A percentile compares a stretch with the other conserved stretches of the same genome.
phyloP scores from a whole-genome alignment of 2,113 vertebrate species.

The Oreotragus oreotragus region DNA sequence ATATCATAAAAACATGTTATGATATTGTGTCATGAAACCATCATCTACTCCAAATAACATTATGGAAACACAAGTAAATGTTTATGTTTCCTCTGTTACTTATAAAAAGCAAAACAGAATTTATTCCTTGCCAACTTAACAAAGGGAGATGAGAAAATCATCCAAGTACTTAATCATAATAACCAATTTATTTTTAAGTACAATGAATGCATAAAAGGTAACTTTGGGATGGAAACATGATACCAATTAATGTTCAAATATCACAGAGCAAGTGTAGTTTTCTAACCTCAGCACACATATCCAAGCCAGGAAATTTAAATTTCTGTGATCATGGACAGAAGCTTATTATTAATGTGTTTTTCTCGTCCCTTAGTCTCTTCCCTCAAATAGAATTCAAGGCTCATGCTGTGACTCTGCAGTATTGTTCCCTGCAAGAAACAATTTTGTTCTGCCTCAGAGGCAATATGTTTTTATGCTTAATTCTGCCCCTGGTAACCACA shows the following conservation, averaged over 20 bases:
- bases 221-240: not conserved
- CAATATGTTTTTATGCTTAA: constrained; percentile 81
- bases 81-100: not conserved
- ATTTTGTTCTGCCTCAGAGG: constrained; percentile 78
- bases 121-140: not conserved
- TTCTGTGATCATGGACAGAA: constrained; percentile 68
- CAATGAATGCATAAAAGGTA: not conserved
- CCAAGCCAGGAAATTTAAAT: constrained; percentile 60
- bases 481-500: constrained; percentile 79
- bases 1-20: not conserved
- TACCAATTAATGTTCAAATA: not conserved
- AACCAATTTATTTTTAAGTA: not conserved
- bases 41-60: not conserved
- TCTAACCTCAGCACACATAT: not conserved
- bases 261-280: not conserved
- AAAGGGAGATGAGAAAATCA: not conserved
- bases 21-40: not conserved
- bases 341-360: constrained; percentile 78
- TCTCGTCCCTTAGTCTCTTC: constrained; percentile 59
- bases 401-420: constrained; percentile 77
- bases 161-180: not conserved
- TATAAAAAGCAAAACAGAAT: not conserved
- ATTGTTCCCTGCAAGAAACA: constrained; percentile 79
- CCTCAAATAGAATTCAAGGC: constrained; percentile 76
- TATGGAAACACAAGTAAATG: not conserved